Evolutionary conservation across 2,797 vertebrate species (phyloP).

Genomic region (Manis pentadactyla): DNA sequence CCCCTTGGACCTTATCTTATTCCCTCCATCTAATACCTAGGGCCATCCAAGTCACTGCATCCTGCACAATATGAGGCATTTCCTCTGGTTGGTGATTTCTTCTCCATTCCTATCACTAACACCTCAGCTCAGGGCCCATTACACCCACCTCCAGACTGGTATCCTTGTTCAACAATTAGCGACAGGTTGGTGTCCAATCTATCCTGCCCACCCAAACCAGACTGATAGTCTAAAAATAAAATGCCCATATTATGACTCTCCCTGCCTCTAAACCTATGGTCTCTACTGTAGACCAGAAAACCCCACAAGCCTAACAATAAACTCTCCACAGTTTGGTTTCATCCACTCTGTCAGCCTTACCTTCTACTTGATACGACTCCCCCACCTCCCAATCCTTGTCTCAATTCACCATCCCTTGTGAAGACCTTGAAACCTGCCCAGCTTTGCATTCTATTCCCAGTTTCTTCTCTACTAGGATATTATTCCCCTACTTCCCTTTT

Average conservation of each 20-base stretch:
- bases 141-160: not conserved
- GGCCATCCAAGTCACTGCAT: not conserved
- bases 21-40: not conserved
- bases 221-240: not conserved
- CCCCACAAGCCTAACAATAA: not conserved
- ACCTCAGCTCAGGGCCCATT: not conserved
- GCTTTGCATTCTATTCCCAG: not conserved
- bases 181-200: not conserved
- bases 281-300: conserved; percentile 1
- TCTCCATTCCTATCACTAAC: not conserved
- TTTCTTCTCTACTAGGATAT: conserved; percentile 9
- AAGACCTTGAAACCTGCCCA: not conserved
- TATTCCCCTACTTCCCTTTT: not conserved
- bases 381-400: not conserved
- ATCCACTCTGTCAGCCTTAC: not conserved
- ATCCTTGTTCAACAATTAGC: not conserved
- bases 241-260: not conserved
- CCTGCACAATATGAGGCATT: not conserved
- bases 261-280: not conserved
- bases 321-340: not conserved
- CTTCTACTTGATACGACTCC: not conserved
- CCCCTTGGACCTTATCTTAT: not conserved
- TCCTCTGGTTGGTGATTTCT: not conserved
- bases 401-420: not conserved
- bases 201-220: not conserved